A percentile compares a stretch with the other conserved stretches of the same genome.
These are phyloP conservation scores for Drosophila nebulosa DNA, from an alignment of 1,140 invertebrate species.

Conservation along the genomic window DNA sequence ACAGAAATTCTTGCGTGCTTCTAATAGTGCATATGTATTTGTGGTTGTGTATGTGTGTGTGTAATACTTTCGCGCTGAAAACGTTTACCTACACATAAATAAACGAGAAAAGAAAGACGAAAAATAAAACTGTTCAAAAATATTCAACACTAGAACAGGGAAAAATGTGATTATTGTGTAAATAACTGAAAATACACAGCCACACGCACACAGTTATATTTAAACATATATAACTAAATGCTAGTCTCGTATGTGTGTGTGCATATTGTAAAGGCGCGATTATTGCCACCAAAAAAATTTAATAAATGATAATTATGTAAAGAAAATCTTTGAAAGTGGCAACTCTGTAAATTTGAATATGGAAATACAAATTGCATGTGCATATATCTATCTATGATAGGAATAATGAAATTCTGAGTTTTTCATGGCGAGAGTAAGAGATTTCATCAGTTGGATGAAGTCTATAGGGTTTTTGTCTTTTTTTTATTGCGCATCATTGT, in stretches of 20 bases:
- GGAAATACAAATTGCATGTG: conserved; percentile 6
- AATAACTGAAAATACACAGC: conserved; percentile 73
- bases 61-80: conserved; percentile 73
- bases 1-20: conserved; percentile 75
- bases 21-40: conserved; percentile 38
- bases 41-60: conserved; percentile 36
- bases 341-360: neutral
- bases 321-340: conserved; percentile 28
- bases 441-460: conserved; percentile 63
- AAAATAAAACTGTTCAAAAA: neutral
- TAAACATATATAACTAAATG: neutral
- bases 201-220: conserved; percentile 22
- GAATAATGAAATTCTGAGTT: conserved; percentile 30
- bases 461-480: conserved; percentile 70
- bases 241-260: conserved; percentile 7
- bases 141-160: conserved; percentile 11
- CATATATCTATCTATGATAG: neutral
- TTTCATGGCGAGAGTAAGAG: conserved; percentile 33
- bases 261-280: conserved; percentile 68
- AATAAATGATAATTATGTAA: conserved; percentile 70
- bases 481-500: conserved; percentile 76
- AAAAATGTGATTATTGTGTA: conserved; percentile 61
- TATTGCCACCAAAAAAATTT: conserved; percentile 53
- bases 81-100: conserved; percentile 52
- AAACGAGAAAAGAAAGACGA: conserved; percentile 30